These are phyloP conservation scores for Sialis lutaria DNA, from an alignment of 2,888 invertebrate genomes.

Conservation along the genomic window DNA sequence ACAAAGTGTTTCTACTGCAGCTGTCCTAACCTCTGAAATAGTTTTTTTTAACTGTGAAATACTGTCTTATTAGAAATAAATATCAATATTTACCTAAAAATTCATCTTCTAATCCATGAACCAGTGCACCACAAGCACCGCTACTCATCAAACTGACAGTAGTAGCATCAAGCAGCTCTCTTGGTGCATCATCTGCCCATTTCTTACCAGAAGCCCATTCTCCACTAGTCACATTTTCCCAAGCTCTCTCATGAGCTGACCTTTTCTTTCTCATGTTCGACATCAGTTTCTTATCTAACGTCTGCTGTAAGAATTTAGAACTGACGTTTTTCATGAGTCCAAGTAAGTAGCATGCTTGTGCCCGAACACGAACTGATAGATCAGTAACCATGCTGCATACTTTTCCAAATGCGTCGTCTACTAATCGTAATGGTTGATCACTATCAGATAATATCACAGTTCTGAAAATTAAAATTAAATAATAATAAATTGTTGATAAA, in stretches of 20 bases:
- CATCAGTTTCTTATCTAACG: slow-evolving; percentile 94
- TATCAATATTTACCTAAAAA: slow-evolving; percentile 42
- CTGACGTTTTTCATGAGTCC: slow-evolving; percentile 80
- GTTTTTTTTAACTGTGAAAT: background rate
- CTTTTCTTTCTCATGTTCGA: slow-evolving; percentile 79
- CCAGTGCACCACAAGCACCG: slow-evolving; percentile 95
- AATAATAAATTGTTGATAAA: slow-evolving; percentile 2
- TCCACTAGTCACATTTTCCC: slow-evolving; percentile 64
- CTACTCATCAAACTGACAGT: slow-evolving; percentile 67
- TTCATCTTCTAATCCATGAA: slow-evolving; percentile 96
- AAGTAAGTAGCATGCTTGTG: slow-evolving; percentile 66
- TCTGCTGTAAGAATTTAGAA: slow-evolving; percentile 81
- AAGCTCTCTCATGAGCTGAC: slow-evolving; percentile 71
- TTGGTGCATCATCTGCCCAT: slow-evolving; percentile 71
- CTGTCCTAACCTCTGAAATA: slow-evolving; percentile 71
- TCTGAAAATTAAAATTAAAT: slow-evolving; percentile 25
- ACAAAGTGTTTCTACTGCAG: slow-evolving; percentile 87
- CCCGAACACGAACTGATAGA: slow-evolving; percentile 73
- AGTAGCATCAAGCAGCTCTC: slow-evolving; percentile 56
- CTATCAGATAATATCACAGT: slow-evolving; percentile 51
- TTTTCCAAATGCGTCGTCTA: slow-evolving; percentile 92
- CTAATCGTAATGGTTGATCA: slow-evolving; percentile 71
- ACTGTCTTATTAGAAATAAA: background rate
- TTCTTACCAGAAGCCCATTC: slow-evolving; percentile 87
- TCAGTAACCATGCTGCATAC: slow-evolving; percentile 90